A percentile compares a stretch with the other conserved stretches of the same genome.
Conservation (phyloP, 2,797 vertebrate species). For the Clamator glandarius region DNA sequence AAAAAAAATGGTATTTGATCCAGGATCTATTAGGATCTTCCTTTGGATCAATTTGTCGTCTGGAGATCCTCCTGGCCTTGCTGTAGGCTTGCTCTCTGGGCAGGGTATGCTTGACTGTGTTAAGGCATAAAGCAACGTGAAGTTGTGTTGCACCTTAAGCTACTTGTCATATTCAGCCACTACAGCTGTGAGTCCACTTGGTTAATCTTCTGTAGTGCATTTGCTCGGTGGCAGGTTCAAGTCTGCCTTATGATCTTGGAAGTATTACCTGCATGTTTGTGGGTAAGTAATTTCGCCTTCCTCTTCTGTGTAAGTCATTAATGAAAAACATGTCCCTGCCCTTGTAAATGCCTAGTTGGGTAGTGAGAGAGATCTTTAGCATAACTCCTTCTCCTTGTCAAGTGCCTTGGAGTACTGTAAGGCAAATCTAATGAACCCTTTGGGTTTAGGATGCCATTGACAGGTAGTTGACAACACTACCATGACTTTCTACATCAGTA, state of each 20-base stretch:
- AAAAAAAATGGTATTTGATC: not conserved
- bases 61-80: not conserved
- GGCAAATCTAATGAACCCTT: not conserved
- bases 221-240: not conserved
- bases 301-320: not conserved
- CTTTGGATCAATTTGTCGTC: not conserved
- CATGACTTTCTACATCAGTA: not conserved
- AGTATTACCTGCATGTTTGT: not conserved
- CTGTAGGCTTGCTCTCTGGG: not conserved
- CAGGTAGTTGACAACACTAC: not conserved
- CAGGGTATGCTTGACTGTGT: not conserved
- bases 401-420: not conserved
- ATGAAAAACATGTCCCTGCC: not conserved
- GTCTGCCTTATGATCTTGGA: not conserved
- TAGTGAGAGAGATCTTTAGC: not conserved
- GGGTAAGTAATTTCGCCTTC: not conserved
- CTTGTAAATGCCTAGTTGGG: not conserved
- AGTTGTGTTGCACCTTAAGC: not conserved
- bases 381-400: not conserved
- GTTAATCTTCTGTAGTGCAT: not conserved
- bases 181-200: not conserved
- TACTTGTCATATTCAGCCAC: not conserved
- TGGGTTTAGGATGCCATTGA: not conserved
- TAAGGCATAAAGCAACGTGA: not conserved
- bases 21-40: not conserved